These are phyloP conservation scores for Entosphenus tridentatus DNA, from an alignment of 2,113 vertebrate species.

Conservation along the genomic window DNA sequence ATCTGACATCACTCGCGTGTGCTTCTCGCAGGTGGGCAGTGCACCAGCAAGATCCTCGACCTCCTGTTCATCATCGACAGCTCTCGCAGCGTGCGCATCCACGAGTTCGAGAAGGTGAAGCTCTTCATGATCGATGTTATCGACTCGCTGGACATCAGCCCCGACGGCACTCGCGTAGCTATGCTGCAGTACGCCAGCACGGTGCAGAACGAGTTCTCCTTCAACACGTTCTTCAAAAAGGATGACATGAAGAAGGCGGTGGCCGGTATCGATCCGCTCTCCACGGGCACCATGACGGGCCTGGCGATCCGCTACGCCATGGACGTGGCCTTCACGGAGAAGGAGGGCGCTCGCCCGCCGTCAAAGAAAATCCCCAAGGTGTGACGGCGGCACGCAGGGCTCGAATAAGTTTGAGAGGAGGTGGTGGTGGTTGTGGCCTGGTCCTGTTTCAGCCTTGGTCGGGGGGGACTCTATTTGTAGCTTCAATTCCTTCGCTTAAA, in stretches of 20 bases:
- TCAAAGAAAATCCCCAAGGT: constrained; percentile 35
- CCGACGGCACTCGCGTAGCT: constrained; percentile 35
- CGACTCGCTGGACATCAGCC: constrained; percentile 44
- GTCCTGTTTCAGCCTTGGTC: no score
- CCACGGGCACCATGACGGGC: constrained; percentile 72
- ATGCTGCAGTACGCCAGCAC: constrained; percentile 78
- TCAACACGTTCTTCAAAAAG: constrained; percentile 13
- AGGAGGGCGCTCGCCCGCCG: constrained; percentile 38
- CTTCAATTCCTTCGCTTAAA: no score
- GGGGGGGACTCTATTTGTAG: no score
- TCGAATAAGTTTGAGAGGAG: no score
- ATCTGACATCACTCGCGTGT: no score
- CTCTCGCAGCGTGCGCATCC: constrained; percentile 53
- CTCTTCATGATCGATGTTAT: constrained; percentile 53
- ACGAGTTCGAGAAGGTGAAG: constrained; percentile 71
- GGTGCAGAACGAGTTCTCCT: constrained; percentile 56
- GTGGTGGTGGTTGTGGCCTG: no score
- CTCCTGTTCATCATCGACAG: constrained; percentile 79
- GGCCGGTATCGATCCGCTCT: constrained; percentile 36
- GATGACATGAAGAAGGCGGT: constrained; percentile 42
- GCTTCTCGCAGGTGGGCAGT: no score
- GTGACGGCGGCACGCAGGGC: no score
- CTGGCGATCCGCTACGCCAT: constrained; percentile 55
- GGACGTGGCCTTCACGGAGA: constrained; percentile 41
- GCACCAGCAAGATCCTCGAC: constrained; percentile 40